Conservation (phyloP, 2,797 vertebrate species). For the Furcifer pardalis region DNA sequence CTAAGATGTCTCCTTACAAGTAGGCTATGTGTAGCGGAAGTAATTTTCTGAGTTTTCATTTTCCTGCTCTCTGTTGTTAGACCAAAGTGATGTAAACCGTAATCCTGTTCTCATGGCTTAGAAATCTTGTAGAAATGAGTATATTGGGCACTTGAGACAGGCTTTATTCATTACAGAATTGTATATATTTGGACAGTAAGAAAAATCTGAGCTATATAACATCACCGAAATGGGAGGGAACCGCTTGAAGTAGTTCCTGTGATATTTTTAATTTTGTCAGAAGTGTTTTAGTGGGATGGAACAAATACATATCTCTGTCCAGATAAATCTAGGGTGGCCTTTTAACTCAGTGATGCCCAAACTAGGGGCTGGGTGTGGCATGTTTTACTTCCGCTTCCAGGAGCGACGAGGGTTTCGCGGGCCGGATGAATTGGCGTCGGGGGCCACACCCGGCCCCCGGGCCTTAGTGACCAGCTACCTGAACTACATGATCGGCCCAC, state of each 20-base stretch:
- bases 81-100: constrained; percentile 3
- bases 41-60: neutral
- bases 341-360: no score
- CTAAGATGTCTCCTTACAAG: neutral
- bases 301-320: constrained; percentile 22
- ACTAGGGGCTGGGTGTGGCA: no score
- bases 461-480: no score
- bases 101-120: constrained; percentile 23
- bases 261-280: constrained; percentile 61
- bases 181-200: neutral
- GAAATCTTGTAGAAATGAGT: constrained; percentile 53
- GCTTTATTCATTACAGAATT: constrained; percentile 39
- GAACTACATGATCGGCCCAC: no score
- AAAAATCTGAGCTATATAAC: constrained; percentile 10
- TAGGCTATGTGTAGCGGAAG: neutral
- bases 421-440: no score
- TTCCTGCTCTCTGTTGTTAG: neutral
- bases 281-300: neutral
- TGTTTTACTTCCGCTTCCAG: constrained; percentile 20
- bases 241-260: constrained; percentile 36
- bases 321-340: constrained; percentile 9
- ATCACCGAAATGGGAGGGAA: neutral
- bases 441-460: no score
- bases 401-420: no score
- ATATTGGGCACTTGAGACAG: constrained; percentile 51